These are phyloP conservation scores for Cybosia mesomella DNA, from an alignment of 2,888 invertebrate genomes.

Conservation along the genomic window DNA sequence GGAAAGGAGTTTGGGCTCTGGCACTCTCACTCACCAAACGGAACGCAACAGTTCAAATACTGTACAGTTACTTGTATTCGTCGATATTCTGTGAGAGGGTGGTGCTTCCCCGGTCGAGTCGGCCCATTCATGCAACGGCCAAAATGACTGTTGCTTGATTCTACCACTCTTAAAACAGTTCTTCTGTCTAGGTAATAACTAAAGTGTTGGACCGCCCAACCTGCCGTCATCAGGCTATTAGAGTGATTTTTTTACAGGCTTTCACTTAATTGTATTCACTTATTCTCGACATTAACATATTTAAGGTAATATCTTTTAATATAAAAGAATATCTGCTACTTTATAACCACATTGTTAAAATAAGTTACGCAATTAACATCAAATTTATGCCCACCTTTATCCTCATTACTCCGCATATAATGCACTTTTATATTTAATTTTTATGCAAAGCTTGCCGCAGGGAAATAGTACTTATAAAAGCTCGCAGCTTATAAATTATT, in stretches of 20 bases:
- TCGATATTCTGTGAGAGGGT: too few species aligned
- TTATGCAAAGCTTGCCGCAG: conserved; percentile 39
- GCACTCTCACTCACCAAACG: too few species aligned
- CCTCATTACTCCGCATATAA: conserved; percentile 37
- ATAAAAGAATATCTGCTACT: neutral
- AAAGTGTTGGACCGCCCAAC: neutral
- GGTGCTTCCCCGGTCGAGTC: too few species aligned
- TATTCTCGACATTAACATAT: neutral
- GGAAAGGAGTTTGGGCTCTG: too few species aligned
- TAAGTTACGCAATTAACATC: conserved; percentile 19
- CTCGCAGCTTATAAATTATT: neutral
- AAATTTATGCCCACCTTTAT: conserved; percentile 26
- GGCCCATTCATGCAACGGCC: too few species aligned
- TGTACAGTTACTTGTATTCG: too few species aligned
- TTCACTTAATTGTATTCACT: neutral
- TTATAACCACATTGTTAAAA: conserved; percentile 6
- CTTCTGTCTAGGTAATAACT: neutral
- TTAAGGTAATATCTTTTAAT: neutral
- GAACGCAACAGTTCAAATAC: too few species aligned
- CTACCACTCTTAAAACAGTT: too few species aligned
- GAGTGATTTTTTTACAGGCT: neutral
- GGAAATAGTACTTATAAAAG: conserved; percentile 12
- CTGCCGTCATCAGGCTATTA: neutral
- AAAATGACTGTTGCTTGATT: too few species aligned
- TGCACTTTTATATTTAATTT: conserved; percentile 45